Base-by-base conservation (phyloP, 2,888 invertebrate species). In the Ophraella communa region DNA sequence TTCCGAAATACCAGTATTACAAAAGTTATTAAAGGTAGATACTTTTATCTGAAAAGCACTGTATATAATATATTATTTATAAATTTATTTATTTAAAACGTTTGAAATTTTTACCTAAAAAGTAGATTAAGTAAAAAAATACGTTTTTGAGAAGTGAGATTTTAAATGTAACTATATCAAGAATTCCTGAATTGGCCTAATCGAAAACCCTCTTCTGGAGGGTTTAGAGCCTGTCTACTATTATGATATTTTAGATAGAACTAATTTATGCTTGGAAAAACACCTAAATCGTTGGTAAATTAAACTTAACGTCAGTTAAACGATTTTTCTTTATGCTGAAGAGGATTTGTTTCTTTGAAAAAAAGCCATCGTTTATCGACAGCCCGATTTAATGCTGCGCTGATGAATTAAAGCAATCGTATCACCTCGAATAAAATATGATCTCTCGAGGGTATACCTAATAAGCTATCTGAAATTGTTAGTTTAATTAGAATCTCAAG, bases 161-260 rank as follows among this genome's bases (percentile, higher is more conserved):
- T n/a, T n/a, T n/a, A n/a, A n/a, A n/a, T n/a, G n/a, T n/a, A n/a
- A 7, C 10, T 7, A 27, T 30, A 30, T 2, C 11, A 11, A 30
- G 11, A 11, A 30, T n/a, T n/a, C 3, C n/a, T 35, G 1, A 17
- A 33, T n/a, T 33, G 18, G 61, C 61, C 30, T 30, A 23, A 35
- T 49, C 54, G 52, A 11, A 11, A 20, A 18, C 62, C 71, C 67
- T 74, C 73, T 73, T 75, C 74, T 74, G 70, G 68, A 71, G 47
- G 76, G 74, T 76, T 76, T 76, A 76, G 70, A 62, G 23, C 35
- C 65, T 59, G 63, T 61, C 65, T 52, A 68, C 71, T 71, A 71
- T 76, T 74, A 75, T 73, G 74, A 76, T 75, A 76, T 73, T 74
- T 72, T 75, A 75, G 70, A 69, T 69, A 73, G 73, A 73, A 71